Evolutionary conservation across 2,888 invertebrate genomes (phyloP), one percentile per base, ranked within the genome.

Genomic region (Molorchus minor): DNA sequence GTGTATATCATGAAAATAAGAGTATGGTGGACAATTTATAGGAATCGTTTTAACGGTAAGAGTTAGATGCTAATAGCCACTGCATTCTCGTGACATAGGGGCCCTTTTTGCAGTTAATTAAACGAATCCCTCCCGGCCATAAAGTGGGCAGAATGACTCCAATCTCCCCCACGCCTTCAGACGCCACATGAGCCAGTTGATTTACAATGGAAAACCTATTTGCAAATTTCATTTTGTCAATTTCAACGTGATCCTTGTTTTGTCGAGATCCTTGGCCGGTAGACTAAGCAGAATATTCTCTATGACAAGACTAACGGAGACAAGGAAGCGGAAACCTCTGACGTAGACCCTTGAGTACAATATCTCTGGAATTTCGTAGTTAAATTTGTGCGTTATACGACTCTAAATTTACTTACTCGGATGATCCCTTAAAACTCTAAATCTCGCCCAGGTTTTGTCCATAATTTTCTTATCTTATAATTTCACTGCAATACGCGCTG

Each of bases 301-400:
- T 60, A 55, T 52, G 65, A 60, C 62, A 49, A 17, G 49, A 56
- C 51, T 57, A 56, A 58, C 45, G 58, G 55, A 61, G 61, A 59
- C 53, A 59, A 59, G 61, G 46, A 58, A 61, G 56, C 62, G 54
- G 56, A 56, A 65, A 56, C 62, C 62, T 51, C 60, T 16, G 62
- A 62, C 60, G 47, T 59, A 57, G 56, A 61, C 63, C 59, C 63
- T 59, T 45, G 61, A 59, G 63, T 45, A 56, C 57, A 59, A 59
- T 61, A 61, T 57, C 49, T 47, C 53, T 49, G 53, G 57, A 61
- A 63, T 59, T 62, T 59, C 61, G 56, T 57, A 61, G 61, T 64
- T 64, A 64, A 64, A 56, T 64, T 61, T 61, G 58, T 64, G 58
- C 58, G 64, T 64, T 64, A 64, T 61, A 54, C 52, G 56, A 56